Evolutionary conservation across 2,888 invertebrate genomes (phyloP).

Genomic region (Kuschelorhynchus macadamiae): DNA sequence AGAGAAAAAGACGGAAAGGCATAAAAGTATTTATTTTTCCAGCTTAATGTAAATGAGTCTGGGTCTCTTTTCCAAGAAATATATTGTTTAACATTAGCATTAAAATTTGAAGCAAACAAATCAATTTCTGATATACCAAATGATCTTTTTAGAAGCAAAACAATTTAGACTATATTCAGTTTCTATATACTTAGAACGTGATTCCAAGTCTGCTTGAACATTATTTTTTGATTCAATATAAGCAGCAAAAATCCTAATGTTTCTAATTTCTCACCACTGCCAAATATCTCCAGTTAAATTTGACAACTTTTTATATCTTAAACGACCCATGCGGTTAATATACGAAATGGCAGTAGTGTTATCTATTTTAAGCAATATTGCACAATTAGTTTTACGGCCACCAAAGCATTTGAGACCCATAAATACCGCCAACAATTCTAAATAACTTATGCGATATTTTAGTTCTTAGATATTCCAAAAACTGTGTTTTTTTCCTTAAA

Average conservation of each 20-base stretch:
- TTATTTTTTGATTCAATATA: constrained; percentile 36
- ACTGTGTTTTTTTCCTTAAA: constrained; percentile 45
- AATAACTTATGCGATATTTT: constrained; percentile 45
- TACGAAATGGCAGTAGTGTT: constrained; percentile 36
- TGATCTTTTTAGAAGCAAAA: constrained; percentile 30
- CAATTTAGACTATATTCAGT: constrained; percentile 44
- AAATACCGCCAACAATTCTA: constrained; percentile 54
- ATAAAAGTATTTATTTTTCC: constrained; percentile 23
- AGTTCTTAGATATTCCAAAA: constrained; percentile 48
- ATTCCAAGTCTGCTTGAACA: constrained; percentile 28
- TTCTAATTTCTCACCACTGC: constrained; percentile 50
- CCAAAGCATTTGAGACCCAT: constrained; percentile 54
- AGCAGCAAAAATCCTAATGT: constrained; percentile 34
- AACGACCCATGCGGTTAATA: constrained; percentile 53
- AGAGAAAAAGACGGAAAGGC: neutral
- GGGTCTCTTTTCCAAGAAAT: constrained; percentile 42
- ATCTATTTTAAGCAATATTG: constrained; percentile 49
- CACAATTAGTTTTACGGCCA: constrained; percentile 12
- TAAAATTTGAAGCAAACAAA: constrained; percentile 35
- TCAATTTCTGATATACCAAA: constrained; percentile 31
- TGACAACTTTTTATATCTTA: constrained; percentile 50
- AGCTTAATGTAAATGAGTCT: constrained; percentile 40
- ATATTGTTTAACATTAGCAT: constrained; percentile 33
- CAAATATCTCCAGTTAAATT: constrained; percentile 53
- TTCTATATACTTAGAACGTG: constrained; percentile 22